Evolutionary conservation across 1,140 invertebrate species (phyloP).

Genomic region (Papilio helenus): DNA sequence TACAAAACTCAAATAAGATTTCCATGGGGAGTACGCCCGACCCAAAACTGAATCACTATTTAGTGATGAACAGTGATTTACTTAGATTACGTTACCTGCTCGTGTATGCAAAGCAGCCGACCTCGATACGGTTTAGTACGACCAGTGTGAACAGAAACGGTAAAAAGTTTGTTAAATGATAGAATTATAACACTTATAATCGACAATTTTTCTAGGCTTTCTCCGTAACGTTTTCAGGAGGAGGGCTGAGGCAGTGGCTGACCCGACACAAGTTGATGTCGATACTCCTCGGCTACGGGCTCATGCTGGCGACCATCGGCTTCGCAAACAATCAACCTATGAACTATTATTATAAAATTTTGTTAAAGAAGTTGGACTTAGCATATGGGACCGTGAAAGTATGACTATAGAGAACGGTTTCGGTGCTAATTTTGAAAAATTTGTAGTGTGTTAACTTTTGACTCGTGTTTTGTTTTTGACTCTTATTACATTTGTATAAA

Average conservation of each 20-base stretch:
- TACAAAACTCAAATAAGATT: conserved; percentile 57
- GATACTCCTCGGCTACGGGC: conserved; percentile 76
- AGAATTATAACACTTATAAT: not conserved
- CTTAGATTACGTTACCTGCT: conserved; percentile 90
- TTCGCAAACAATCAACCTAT: conserved; percentile 79
- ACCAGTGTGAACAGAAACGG: conserved; percentile 62
- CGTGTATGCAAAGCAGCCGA: conserved; percentile 85
- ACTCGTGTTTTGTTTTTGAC: conserved; percentile 6
- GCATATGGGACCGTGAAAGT: conserved; percentile 71
- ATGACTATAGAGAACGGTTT: conserved; percentile 45
- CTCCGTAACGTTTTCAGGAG: conserved; percentile 56
- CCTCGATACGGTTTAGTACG: conserved; percentile 67
- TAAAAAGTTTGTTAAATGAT: conserved; percentile 43
- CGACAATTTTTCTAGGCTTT: conserved; percentile 12
- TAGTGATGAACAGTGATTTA: conserved; percentile 90
- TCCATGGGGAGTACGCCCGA: conserved; percentile 59
- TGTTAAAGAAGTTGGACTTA: conserved; percentile 74
- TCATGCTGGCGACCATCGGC: conserved; percentile 79
- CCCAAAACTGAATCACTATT: conserved; percentile 88
- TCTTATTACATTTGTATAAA: conserved; percentile 17
- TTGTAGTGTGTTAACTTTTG: conserved; percentile 17
- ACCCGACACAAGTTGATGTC: conserved; percentile 76
- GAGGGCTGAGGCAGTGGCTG: conserved; percentile 72
- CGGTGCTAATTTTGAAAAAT: conserved; percentile 4
- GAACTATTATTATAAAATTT: conserved; percentile 77